Percentiles rank a stretch among this genome's conserved stretches.
Conservation (phyloP, 2,888 invertebrate genomes). For the Boloria euphrosyne region DNA sequence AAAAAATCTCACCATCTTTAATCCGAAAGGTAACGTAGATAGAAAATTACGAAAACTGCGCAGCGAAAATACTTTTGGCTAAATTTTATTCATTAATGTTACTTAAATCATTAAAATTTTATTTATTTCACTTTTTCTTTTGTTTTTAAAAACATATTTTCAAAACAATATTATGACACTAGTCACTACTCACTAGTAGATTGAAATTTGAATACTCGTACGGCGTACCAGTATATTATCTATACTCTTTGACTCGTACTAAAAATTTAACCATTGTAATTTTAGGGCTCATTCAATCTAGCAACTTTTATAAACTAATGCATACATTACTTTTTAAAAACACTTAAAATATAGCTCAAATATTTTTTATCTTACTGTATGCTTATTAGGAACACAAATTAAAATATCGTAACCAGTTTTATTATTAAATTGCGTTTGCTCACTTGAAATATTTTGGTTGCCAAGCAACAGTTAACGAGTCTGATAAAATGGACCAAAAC, state of each 20-base stretch:
- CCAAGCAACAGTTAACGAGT: conserved; percentile 59
- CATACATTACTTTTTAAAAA: neutral
- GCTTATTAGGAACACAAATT: no score
- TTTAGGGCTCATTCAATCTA: conserved; percentile 1
- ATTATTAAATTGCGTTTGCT: neutral
- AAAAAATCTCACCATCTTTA: conserved; percentile 72
- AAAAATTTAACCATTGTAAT: neutral
- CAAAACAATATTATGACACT: neutral
- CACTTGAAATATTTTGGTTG: conserved; percentile 44
- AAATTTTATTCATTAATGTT: conserved; percentile 43
- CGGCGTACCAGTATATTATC: no score
- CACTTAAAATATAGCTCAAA: neutral
- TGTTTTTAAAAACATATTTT: conserved; percentile 13
- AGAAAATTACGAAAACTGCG: conserved; percentile 47
- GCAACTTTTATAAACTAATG: neutral
- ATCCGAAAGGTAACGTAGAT: conserved; percentile 43
- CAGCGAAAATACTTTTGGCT: conserved; percentile 40
- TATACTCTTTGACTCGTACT: conserved; percentile 13
- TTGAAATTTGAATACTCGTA: no score
- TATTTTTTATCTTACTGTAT: neutral
- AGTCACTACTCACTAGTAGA: no score
- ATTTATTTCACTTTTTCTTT: conserved; percentile 11
- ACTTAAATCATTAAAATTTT: neutral
- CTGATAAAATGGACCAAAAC: conserved; percentile 66
- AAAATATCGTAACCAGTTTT: neutral